Conservation (phyloP, 2,888 invertebrate species). For the Sisyra terminalis region DNA sequence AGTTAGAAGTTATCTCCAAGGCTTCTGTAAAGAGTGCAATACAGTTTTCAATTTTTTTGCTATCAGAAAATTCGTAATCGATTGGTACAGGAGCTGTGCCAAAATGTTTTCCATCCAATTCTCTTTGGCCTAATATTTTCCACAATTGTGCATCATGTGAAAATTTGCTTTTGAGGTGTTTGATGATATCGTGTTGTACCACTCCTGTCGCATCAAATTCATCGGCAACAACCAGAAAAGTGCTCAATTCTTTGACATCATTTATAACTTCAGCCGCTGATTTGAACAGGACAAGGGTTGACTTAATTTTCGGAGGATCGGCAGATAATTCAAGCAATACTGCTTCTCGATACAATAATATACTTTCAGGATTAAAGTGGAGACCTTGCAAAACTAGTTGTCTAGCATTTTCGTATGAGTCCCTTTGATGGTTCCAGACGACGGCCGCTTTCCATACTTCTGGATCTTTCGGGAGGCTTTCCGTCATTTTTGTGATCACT, state of each 20-base stretch:
- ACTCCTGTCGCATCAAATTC: not conserved
- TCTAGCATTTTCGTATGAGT: not conserved
- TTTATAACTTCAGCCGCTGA: not conserved
- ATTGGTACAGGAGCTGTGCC: not conserved
- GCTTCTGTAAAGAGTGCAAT: not conserved
- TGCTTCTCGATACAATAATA: not conserved
- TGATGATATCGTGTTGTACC: not conserved
- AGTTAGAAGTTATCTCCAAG: not conserved
- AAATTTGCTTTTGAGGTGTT: not conserved
- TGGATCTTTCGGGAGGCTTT: conserved; percentile 1
- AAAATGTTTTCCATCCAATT: not conserved
- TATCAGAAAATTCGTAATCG: not conserved
- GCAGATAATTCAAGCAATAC: not conserved
- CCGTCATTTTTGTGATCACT: not conserved
- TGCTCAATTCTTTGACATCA: not conserved
- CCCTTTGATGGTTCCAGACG: not conserved
- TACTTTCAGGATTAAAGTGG: not conserved
- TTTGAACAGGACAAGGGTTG: not conserved
- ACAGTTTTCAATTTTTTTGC: conserved; percentile 1
- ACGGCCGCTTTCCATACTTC: conserved; percentile 3
- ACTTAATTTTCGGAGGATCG: not conserved
- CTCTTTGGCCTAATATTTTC: not conserved
- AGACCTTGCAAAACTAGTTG: not conserved
- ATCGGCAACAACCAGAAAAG: not conserved
- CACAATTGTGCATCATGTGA: not conserved